Base-by-base conservation (phyloP, 2,797 vertebrate species). In the Leuciscus waleckii region DNA sequence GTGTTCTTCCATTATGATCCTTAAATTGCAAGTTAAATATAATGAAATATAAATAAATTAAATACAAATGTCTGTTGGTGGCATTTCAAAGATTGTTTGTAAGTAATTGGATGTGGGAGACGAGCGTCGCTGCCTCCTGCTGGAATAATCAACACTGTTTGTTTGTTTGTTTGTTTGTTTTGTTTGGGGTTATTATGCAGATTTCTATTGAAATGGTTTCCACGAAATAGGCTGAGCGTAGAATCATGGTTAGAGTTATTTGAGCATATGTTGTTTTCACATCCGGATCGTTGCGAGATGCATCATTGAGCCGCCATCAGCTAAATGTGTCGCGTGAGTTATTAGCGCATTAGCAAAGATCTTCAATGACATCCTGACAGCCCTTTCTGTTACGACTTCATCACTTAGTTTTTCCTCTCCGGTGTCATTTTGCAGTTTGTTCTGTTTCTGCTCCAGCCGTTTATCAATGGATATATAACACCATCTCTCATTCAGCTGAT, bases 61-160 rank as follows among this genome's bases (percentile, higher is more conserved):
- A 54, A 54, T 1, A 4, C 29, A 23, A 3, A 75, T 54, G 17
- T 49, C 43, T 73, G 8, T 32, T 17, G n/a, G 70, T 29, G 7
- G 13, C 41, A 71, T 71, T 46, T 51, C 8, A 51, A 21, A 54
- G 29, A 29, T 54, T 54, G 73, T 23, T 75, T 75, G 14, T 54
- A 19, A 35, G 3, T 75, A 23, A 75, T 7, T 75, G 46, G 43
- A 10, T 73, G 16, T 73, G 70, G 26, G 26, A 73, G 19, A 23
- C 2, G 56, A n/a, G 56, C 9, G 23, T 10, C 23, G 23, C 23
- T 32, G n/a, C 35, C 79, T 81, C 49, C 51, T 71, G 67, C 80
- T 58, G 37, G 51, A 81, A 23, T 32, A 41, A 81, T 81, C 80
- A 71, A 54, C 17, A 4, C 49, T 81, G 80, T 82, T 70, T 81